A percentile compares a stretch with the other conserved stretches of the same genome.
Conservation (phyloP, 1,140 invertebrate species). For the Phocides pigmalion region DNA sequence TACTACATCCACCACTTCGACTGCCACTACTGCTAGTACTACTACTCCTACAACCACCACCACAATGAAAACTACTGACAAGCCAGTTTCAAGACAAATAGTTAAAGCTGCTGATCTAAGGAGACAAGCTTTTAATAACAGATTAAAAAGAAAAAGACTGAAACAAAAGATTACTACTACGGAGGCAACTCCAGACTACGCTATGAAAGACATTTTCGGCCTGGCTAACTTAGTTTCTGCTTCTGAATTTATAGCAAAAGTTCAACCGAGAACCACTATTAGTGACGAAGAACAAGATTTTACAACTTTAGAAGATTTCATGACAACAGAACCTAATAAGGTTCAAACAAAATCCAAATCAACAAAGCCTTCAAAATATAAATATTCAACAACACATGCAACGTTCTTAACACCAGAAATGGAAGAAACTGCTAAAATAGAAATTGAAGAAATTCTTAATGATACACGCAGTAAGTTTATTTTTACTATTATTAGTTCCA, state of each 20-base stretch:
- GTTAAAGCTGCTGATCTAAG: constrained; percentile 49
- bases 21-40: constrained; percentile 16
- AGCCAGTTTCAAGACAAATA: constrained; percentile 37
- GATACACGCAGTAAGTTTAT: constrained; percentile 60
- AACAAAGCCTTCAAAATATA: constrained; percentile 30
- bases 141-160: constrained; percentile 61
- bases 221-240: constrained; percentile 58
- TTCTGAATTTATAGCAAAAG: constrained; percentile 65
- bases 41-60: constrained; percentile 10
- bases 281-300: constrained; percentile 39
- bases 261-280: constrained; percentile 48
- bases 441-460: constrained; percentile 76
- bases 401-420: constrained; percentile 41
- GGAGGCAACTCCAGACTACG: constrained; percentile 50
- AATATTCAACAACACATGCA: constrained; percentile 21
- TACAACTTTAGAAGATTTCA: constrained; percentile 62
- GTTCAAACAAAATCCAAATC: constrained; percentile 29
- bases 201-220: constrained; percentile 54
- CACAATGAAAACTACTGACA: constrained; percentile 49
- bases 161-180: constrained; percentile 56
- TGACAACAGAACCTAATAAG: constrained; percentile 50
- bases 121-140: constrained; percentile 61
- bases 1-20: constrained; percentile 4
- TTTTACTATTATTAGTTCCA: no score
- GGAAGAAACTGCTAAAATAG: constrained; percentile 67